Conservation (phyloP, 2,888 invertebrate species). For the Sipha maydis region DNA sequence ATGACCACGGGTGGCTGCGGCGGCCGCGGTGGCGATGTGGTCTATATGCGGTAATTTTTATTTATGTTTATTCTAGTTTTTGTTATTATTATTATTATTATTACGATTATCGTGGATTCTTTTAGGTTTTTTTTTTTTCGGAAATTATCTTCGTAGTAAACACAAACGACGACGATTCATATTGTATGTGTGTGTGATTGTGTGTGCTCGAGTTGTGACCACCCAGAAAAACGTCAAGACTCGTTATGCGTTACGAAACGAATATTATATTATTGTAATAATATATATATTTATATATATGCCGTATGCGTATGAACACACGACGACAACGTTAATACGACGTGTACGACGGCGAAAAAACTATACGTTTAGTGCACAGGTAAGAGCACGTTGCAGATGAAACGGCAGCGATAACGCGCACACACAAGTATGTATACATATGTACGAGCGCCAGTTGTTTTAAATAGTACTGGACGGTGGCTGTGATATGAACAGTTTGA, state of each 20-base stretch:
- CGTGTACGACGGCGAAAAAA: not conserved
- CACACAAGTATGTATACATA: too few species aligned
- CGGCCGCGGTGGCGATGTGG: conserved; percentile 6
- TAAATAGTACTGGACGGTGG: too few species aligned
- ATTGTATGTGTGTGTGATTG: not conserved
- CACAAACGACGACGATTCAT: not conserved
- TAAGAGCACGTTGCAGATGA: not conserved
- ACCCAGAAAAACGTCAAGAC: conserved; percentile 62
- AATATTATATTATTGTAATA: conserved; percentile 31
- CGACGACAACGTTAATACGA: not conserved
- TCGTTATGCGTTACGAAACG: conserved; percentile 58
- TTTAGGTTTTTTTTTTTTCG: not conserved
- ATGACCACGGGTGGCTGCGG: conserved; percentile 44
- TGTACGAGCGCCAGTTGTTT: too few species aligned
- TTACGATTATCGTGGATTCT: not conserved
- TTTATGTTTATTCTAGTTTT: conserved; percentile 40
- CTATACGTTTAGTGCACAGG: not conserved
- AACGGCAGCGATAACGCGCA: not conserved
- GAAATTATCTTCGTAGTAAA: conserved; percentile 3
- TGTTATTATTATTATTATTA: conserved; percentile 1
- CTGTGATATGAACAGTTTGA: too few species aligned
- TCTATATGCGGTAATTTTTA: conserved; percentile 38
- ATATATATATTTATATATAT: not conserved
- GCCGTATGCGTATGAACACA: not conserved
- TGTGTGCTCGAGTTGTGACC: conserved; percentile 14